phyloP scores from a whole-genome alignment of 1,140 invertebrate genomes.

The Chrysopa pallens region DNA sequence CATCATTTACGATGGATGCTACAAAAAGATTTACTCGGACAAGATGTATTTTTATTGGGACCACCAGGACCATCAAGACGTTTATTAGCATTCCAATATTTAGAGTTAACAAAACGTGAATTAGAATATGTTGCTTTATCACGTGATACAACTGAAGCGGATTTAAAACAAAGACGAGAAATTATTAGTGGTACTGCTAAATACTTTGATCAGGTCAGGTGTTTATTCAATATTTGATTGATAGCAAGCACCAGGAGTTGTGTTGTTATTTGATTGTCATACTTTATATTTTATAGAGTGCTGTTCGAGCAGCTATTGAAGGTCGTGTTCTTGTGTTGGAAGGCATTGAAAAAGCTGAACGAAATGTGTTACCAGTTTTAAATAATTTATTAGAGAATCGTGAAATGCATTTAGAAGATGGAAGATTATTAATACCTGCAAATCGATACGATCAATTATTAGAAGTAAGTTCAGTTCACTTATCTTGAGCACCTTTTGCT shows the following conservation, averaged over 20 bases:
- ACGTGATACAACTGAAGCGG: slow-evolving; percentile 89
- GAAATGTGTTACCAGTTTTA: slow-evolving; percentile 91
- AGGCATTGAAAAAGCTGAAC: slow-evolving; percentile 92
- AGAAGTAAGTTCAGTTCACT: too few relatives aligned
- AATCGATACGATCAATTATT: slow-evolving; percentile 80
- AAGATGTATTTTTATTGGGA: slow-evolving; percentile 92
- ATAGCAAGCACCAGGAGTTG: not conserved
- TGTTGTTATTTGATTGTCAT: too few relatives aligned
- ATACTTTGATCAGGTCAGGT: slow-evolving; percentile 78
- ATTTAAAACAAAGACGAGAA: slow-evolving; percentile 89
- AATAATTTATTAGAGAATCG: slow-evolving; percentile 97
- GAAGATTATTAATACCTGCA: slow-evolving; percentile 77
- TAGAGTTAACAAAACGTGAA: slow-evolving; percentile 76
- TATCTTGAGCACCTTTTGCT: too few relatives aligned
- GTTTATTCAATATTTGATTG: not conserved
- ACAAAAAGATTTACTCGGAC: slow-evolving; percentile 79
- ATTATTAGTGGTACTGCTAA: slow-evolving; percentile 70
- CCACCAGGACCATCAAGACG: slow-evolving; percentile 61
- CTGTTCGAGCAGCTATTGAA: slow-evolving; percentile 74
- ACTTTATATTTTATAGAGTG: slow-evolving; percentile 39
- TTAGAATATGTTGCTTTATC: slow-evolving; percentile 87
- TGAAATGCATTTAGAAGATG: slow-evolving; percentile 97
- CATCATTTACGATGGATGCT: slow-evolving; percentile 84
- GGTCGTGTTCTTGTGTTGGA: slow-evolving; percentile 85
- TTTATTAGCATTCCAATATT: slow-evolving; percentile 66